Conservation (phyloP, 2,113 vertebrate genomes). For the Malurus melanocephalus region DNA sequence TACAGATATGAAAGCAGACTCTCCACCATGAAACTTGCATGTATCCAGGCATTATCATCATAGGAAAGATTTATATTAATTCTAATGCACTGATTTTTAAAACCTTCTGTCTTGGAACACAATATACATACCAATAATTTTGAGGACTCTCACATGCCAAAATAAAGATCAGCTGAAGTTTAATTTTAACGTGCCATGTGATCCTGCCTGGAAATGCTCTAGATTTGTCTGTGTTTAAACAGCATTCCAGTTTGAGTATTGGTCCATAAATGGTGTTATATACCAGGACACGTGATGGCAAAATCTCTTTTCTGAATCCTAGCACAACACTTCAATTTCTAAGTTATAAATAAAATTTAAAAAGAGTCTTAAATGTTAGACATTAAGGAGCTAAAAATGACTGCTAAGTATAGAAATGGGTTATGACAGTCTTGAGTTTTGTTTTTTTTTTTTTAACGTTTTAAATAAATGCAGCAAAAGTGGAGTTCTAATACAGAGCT, state of each 20-base stretch:
- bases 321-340: background rate
- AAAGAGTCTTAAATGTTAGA: background rate
- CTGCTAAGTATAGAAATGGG: background rate
- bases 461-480: background rate
- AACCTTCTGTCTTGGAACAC: background rate
- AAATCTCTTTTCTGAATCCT: background rate
- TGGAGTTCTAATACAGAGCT: background rate
- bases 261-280: background rate
- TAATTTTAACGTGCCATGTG: slow-evolving; percentile 1
- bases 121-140: background rate
- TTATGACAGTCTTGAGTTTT: background rate
- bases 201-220: background rate
- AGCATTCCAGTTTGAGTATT: background rate
- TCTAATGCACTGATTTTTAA: background rate
- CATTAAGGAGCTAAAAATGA: background rate
- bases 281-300: background rate
- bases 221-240: background rate
- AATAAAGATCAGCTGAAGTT: background rate
- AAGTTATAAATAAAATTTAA: background rate
- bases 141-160: background rate
- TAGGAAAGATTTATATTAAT: background rate
- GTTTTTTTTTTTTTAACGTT: background rate
- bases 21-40: background rate
- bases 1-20: background rate
- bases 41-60: background rate